These are phyloP conservation scores for Eilema sororculum DNA, from an alignment of 2,888 invertebrate genomes.

Conservation along the genomic window DNA sequence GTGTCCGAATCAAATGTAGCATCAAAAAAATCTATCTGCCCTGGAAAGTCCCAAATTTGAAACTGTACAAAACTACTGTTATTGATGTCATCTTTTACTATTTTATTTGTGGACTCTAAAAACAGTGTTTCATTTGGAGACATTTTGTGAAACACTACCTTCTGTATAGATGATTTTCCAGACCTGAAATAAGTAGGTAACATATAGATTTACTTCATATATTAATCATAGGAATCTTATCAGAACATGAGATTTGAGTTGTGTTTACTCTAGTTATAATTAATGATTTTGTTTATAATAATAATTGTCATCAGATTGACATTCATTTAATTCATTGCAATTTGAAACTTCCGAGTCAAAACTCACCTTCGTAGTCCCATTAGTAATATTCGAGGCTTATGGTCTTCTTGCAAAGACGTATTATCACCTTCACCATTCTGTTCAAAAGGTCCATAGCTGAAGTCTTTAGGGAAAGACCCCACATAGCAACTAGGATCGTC, in stretches of 20 bases:
- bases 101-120: conserved; percentile 99
- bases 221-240: background rate
- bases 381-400: conserved; percentile 96
- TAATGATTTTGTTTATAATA: background rate
- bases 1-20: conserved; percentile 97
- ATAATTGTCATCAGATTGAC: background rate
- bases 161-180: conserved; percentile 99
- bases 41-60: conserved; percentile 99
- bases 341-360: background rate
- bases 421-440: conserved; percentile 91
- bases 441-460: conserved; percentile 96
- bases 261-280: background rate
- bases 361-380: conserved; percentile 96
- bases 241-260: background rate
- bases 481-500: conserved; percentile 86
- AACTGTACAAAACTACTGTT: conserved; percentile 99
- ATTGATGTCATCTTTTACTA: conserved; percentile 99
- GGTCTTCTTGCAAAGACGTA: conserved; percentile 89
- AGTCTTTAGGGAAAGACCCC: conserved; percentile 95
- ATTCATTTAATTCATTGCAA: too few relatives aligned
- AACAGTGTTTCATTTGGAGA: conserved; percentile 99
- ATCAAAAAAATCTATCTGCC: conserved; percentile 99
- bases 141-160: conserved; percentile 99
- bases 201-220: background rate
- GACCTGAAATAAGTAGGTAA: conserved; percentile 90